Percentiles rank a stretch among this genome's conserved stretches.
These are phyloP conservation scores for Hapalemur alaotrensis DNA, from an alignment of 2,797 vertebrate genomes.

Conservation along the genomic window DNA sequence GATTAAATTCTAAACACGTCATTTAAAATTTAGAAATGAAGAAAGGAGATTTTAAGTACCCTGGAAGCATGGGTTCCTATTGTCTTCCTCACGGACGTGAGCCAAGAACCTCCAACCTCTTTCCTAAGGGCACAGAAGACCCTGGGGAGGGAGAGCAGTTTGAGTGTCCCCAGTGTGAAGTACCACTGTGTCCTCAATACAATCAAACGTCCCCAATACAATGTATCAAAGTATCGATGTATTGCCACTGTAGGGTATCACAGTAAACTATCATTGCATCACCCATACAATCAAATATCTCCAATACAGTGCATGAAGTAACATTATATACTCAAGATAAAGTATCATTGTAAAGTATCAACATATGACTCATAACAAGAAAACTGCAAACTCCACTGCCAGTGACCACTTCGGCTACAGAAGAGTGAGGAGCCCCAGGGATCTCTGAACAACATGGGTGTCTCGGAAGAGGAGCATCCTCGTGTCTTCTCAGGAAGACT, in stretches of 20 bases:
- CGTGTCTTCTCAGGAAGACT: neutral
- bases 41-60: neutral
- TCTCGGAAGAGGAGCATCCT: neutral
- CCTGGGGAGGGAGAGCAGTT: neutral
- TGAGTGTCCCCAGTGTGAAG: neutral
- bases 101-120: neutral
- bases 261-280: too few relatives aligned
- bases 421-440: neutral
- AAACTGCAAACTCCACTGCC: neutral
- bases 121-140: neutral
- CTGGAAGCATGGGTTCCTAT: neutral
- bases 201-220: neutral
- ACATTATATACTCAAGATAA: neutral
- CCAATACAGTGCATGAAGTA: neutral
- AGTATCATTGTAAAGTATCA: neutral
- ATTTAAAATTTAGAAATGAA: constrained; percentile 22
- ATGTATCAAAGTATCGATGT: too few relatives aligned
- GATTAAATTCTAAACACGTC: constrained; percentile 59
- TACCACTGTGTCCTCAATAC: neutral
- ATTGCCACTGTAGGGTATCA: neutral
- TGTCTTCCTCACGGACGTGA: neutral
- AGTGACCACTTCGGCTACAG: neutral
- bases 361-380: neutral
- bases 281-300: neutral
- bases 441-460: accelerated